Base-by-base conservation (phyloP, 2,888 invertebrate species). In the Argyra leucocephala region DNA sequence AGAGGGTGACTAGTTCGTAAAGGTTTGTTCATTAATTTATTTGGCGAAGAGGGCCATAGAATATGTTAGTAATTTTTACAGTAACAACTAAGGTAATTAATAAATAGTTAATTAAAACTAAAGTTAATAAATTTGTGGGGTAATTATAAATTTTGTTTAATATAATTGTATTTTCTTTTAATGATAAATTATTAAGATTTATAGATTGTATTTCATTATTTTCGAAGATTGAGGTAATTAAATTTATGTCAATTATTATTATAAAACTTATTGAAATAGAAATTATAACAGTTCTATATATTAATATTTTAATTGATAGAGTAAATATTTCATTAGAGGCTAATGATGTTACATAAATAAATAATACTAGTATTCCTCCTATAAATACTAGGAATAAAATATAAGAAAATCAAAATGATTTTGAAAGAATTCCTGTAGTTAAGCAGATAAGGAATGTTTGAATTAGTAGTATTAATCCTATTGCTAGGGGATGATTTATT, bases 281-380 rank as follows among this genome's bases (percentile, higher is more conserved):
- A 31, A 76, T 69, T 68, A 75, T 65, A 61, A 73, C 66, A 57
- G 70, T 67, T 67, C 75, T 67, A 67, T 69, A 70, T 67, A 76
- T 72, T 73, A 69, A 72, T 67, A 71, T 66, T 70, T 78, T 80
- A 63, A 76, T 69, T 10, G 75, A 76, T 67, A 78, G 72, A 68
- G 75, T 74, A 76, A 85, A 83, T 79, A 83, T 78, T 83, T 85
- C 84, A 80, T 86, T 86, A 21, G 83, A 84, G 0, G 84, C 83
- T 76, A 85, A 74, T 70, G 85, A 85, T 66, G 84, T 83, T 3
- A 87, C 82, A 76, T 87, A 87, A 76, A 86, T 81, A 80, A 87
- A 86, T 80, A 87, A 71, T 9, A 87, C 82, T 81, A 87, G 71
- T 81, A 87, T 78, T 21, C 86, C 86, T 22, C 86, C 85, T 75